These are phyloP conservation scores for Tipula unca DNA, from an alignment of 2,888 invertebrate genomes.

Conservation along the genomic window DNA sequence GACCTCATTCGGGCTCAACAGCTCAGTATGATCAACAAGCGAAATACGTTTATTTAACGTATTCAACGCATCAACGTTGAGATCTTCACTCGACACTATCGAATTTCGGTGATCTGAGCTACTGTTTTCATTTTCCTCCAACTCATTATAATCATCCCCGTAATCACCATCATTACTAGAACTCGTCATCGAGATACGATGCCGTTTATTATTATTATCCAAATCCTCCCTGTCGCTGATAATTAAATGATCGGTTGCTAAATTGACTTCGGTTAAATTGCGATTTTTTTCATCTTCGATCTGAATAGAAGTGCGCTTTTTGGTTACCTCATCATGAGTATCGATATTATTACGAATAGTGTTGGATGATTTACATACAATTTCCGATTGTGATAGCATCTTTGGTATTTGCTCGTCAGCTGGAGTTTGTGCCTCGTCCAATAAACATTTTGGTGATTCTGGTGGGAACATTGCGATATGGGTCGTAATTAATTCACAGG, in stretches of 20 bases:
- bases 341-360: slow-evolving; percentile 41
- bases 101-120: slow-evolving; percentile 25
- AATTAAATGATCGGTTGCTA: not conserved
- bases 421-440: not conserved
- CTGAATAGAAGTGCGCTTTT: slow-evolving; percentile 40
- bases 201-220: not conserved
- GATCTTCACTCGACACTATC: not conserved
- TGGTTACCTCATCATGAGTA: slow-evolving; percentile 36
- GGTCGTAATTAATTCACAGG: not conserved
- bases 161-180: slow-evolving; percentile 25
- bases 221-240: not conserved
- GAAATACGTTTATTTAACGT: not conserved
- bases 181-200: slow-evolving; percentile 20
- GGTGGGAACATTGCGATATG: not conserved
- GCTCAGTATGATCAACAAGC: slow-evolving; percentile 22
- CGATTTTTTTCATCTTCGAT: slow-evolving; percentile 29
- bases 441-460: not conserved
- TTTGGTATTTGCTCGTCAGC: not conserved
- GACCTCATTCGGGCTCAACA: slow-evolving; percentile 41
- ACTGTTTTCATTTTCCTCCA: slow-evolving; percentile 37
- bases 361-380: slow-evolving; percentile 34
- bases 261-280: not conserved
- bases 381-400: not conserved
- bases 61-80: not conserved
- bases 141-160: slow-evolving; percentile 33